These are phyloP conservation scores for Labia minor DNA, from an alignment of 2,888 invertebrate genomes.

Conservation along the genomic window DNA sequence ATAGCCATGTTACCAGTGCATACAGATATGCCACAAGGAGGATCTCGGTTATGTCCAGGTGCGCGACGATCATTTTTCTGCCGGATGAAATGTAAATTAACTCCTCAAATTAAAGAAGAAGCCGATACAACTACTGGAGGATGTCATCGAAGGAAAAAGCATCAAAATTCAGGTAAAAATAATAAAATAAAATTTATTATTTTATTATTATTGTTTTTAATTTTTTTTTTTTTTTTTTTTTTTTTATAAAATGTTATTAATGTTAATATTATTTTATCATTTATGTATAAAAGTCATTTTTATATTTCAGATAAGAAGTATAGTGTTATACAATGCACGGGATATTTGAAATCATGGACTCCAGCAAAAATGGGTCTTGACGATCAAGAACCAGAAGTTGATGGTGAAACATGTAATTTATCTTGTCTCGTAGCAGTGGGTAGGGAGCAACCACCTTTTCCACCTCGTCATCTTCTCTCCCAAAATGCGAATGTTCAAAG, in stretches of 20 bases:
- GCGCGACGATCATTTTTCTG: constrained; percentile 87
- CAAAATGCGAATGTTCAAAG: constrained; percentile 26
- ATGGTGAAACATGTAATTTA: constrained; percentile 53
- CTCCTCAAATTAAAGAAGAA: constrained; percentile 59
- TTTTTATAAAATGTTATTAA: neutral
- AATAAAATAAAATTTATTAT: constrained; percentile 13
- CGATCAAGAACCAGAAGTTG: constrained; percentile 51
- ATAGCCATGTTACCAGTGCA: constrained; percentile 85
- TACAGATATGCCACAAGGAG: constrained; percentile 64
- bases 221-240: too few species aligned
- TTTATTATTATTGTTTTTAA: constrained; percentile 14
- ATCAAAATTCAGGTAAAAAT: constrained; percentile 42
- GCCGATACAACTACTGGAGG: constrained; percentile 50
- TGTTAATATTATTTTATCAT: too few species aligned
- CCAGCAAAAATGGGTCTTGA: constrained; percentile 64
- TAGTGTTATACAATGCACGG: constrained; percentile 83
- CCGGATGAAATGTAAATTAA: constrained; percentile 72
- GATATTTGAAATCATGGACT: constrained; percentile 86
- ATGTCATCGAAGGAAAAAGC: constrained; percentile 52
- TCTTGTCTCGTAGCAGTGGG: constrained; percentile 86
- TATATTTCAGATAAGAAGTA: constrained; percentile 61
- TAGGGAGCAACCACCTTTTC: constrained; percentile 53
- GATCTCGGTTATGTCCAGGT: constrained; percentile 72
- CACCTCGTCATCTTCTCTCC: constrained; percentile 32
- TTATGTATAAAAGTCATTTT: too few species aligned